Evolutionary conservation across 2,888 invertebrate genomes (phyloP).

Genomic region (Aphodius granarius): DNA sequence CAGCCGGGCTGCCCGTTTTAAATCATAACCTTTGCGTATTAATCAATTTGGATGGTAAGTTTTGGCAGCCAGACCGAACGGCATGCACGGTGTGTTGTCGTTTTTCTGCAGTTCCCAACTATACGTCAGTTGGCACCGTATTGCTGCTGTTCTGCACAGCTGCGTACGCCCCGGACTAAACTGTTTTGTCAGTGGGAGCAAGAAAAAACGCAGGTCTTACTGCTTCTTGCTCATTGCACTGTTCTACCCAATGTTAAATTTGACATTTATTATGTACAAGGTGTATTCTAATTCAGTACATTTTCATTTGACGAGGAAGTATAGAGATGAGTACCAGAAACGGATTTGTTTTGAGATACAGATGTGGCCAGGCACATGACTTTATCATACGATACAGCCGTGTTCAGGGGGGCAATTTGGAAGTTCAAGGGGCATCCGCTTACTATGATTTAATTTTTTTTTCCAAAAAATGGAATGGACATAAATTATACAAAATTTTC

Average conservation of each 20-base stretch:
- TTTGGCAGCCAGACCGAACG: not conserved
- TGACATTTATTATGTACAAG: not conserved
- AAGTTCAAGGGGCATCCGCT: too few relatives aligned
- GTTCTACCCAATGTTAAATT: not conserved
- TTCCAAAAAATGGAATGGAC: too few relatives aligned
- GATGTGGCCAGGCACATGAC: too few relatives aligned
- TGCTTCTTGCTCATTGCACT: not conserved
- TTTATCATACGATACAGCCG: too few relatives aligned
- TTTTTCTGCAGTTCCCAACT: not conserved
- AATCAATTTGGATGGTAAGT: not conserved
- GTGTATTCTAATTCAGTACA: too few relatives aligned
- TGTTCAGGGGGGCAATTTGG: too few relatives aligned
- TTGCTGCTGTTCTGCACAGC: not conserved
- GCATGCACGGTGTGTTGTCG: not conserved
- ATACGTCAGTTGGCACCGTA: not conserved
- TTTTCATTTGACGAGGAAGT: too few relatives aligned
- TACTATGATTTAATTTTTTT: too few relatives aligned
- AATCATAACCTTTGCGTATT: not conserved
- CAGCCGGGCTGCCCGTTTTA: not conserved
- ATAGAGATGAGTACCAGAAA: too few relatives aligned
- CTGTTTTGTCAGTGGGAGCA: not conserved
- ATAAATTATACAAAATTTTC: too few relatives aligned
- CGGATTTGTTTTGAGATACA: too few relatives aligned
- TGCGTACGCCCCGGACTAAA: not conserved
- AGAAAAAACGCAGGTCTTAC: not conserved